A percentile compares a stretch with the other conserved stretches of the same genome.
Evolutionary conservation across 1,140 invertebrate genomes (phyloP).

Genomic region (Plectrocnemia conspersa): DNA sequence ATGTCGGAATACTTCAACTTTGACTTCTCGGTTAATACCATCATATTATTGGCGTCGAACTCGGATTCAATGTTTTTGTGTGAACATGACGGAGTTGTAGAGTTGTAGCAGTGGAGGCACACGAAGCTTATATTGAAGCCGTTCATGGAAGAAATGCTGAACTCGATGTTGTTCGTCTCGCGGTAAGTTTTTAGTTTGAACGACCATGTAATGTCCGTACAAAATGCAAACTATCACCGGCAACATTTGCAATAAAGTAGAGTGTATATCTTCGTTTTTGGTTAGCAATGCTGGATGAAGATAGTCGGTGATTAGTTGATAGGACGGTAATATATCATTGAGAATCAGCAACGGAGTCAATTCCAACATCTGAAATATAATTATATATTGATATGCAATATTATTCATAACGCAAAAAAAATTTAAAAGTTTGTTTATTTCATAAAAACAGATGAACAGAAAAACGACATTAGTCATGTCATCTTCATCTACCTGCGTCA

Average conservation of each 20-base stretch:
- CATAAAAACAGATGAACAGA: too few species aligned
- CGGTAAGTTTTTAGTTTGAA: constrained; percentile 3
- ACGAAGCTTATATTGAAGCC: constrained; percentile 20
- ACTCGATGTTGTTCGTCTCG: constrained; percentile 8
- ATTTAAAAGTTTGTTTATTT: too few species aligned
- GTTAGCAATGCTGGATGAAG: constrained; percentile 22
- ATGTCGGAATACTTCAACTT: neutral
- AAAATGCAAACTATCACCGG: constrained; percentile 23
- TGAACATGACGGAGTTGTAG: neutral
- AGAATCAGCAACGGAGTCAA: constrained; percentile 12
- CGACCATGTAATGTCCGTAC: constrained; percentile 20
- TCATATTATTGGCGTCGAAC: constrained; percentile 4
- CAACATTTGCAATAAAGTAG: constrained; percentile 15
- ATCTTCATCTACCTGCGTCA: too few species aligned
- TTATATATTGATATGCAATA: too few species aligned
- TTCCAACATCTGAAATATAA: constrained; percentile 17
- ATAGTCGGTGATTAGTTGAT: constrained; percentile 21
- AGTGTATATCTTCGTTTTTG: constrained; percentile 15
- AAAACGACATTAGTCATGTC: too few species aligned
- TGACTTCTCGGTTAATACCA: constrained; percentile 11
- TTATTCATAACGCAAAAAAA: too few species aligned
- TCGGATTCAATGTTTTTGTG: constrained; percentile 17
- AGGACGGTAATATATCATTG: constrained; percentile 13
- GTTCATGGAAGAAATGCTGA: neutral
- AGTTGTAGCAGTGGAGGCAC: constrained; percentile 24